Evolutionary conservation across 2,888 invertebrate species (phyloP).

Genomic region (Anorthoa munda): DNA sequence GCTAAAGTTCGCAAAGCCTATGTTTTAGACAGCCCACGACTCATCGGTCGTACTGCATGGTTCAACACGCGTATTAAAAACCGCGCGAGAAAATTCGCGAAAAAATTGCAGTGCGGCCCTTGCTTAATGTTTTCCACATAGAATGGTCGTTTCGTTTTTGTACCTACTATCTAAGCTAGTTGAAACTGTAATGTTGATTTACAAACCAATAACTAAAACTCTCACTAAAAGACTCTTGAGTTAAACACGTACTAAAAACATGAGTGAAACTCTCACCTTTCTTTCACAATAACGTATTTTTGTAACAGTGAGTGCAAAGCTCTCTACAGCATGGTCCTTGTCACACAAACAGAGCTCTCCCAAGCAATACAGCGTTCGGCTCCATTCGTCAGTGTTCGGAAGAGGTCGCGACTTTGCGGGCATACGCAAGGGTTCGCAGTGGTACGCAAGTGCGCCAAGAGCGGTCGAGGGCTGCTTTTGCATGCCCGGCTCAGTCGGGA

Average conservation of each 20-base stretch:
- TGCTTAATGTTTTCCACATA: neutral
- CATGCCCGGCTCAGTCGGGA: conserved; percentile 21
- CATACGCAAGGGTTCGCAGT: conserved; percentile 19
- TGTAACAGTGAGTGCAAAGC: conserved; percentile 9
- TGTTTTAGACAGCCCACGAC: too few species aligned
- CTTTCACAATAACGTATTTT: conserved; percentile 3
- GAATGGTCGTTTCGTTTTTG: neutral
- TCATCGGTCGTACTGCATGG: too few species aligned
- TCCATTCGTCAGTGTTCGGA: neutral
- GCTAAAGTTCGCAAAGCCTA: too few species aligned
- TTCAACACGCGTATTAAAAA: too few species aligned
- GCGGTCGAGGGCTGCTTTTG: conserved; percentile 48
- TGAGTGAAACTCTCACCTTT: neutral
- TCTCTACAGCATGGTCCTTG: conserved; percentile 22
- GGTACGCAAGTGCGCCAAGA: conserved; percentile 42
- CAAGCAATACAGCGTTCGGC: conserved; percentile 8
- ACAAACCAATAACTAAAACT: too few species aligned
- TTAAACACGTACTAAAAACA: neutral
- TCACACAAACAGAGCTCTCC: conserved; percentile 25
- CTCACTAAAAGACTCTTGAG: too few species aligned
- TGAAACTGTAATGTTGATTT: neutral
- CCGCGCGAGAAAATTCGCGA: too few species aligned
- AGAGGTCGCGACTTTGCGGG: conserved; percentile 14
- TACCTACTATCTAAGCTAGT: neutral
- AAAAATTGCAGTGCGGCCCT: too few species aligned